Conservation (phyloP, 2,888 invertebrate genomes). For the Tinea semifulvella region DNA sequence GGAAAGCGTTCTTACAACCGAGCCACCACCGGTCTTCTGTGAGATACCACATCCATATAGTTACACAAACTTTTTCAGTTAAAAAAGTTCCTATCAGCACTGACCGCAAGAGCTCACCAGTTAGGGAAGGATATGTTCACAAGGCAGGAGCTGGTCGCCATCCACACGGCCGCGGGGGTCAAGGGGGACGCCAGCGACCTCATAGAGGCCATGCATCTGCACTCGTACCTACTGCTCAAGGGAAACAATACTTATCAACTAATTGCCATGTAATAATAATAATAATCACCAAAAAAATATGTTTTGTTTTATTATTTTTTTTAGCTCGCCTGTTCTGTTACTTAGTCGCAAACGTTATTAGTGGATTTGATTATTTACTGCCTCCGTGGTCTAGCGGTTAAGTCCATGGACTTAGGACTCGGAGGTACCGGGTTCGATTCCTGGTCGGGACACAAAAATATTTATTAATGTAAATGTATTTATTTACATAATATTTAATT, state of each 20-base stretch:
- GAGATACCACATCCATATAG: no score
- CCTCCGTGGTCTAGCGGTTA: no score
- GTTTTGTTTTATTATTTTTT: neutral
- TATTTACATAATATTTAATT: no score
- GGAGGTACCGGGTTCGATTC: no score
- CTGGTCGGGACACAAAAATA: no score
- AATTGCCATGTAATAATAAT: conserved; percentile 34
- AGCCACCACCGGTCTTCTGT: no score
- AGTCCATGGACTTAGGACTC: no score
- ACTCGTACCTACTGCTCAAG: conserved; percentile 87
- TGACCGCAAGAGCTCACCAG: conserved; percentile 73
- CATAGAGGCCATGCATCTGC: conserved; percentile 81
- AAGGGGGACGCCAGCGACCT: conserved; percentile 73
- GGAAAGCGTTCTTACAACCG: no score
- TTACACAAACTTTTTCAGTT: conserved; percentile 68
- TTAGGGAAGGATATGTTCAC: conserved; percentile 78
- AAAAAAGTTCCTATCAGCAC: conserved; percentile 74
- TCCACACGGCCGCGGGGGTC: conserved; percentile 73
- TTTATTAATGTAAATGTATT: no score
- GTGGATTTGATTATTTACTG: no score
- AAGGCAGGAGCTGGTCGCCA: conserved; percentile 76
- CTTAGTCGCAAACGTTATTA: no score
- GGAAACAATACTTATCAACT: conserved; percentile 76
- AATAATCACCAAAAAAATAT: neutral
- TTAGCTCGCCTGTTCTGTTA: no score